Percentiles rank a stretch among this genome's conserved stretches.
Conservation (phyloP, 2,888 invertebrate genomes). For the Hypercompe scribonia region DNA sequence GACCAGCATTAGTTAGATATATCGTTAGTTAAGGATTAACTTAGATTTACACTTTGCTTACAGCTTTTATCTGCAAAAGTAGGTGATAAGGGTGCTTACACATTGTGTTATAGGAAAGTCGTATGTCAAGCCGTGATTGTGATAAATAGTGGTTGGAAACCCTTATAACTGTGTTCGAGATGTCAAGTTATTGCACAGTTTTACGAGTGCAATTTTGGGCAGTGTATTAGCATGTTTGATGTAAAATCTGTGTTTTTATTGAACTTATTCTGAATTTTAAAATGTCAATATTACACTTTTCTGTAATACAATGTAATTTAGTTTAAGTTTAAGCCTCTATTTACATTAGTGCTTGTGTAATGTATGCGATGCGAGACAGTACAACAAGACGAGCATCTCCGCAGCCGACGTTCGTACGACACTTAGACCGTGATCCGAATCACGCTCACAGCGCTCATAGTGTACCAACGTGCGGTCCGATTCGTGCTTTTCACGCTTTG, state of each 20-base stretch:
- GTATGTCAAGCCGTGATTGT: background rate
- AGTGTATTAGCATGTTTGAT: too few relatives aligned
- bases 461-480: too few relatives aligned
- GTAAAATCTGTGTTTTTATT: too few relatives aligned
- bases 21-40: background rate
- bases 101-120: background rate
- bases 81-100: background rate
- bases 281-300: background rate
- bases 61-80: background rate
- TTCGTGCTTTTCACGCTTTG: too few relatives aligned
- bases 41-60: background rate
- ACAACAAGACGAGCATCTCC: background rate
- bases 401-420: too few relatives aligned
- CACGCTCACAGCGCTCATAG: too few relatives aligned
- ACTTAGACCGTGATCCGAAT: too few relatives aligned
- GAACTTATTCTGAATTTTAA: too few relatives aligned
- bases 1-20: background rate
- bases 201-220: too few relatives aligned
- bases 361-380: background rate
- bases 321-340: background rate
- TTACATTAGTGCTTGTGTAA: background rate
- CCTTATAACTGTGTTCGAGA: background rate
- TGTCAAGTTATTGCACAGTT: background rate
- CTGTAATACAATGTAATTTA: background rate
- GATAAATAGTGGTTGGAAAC: background rate